Base-by-base conservation (phyloP, 2,888 invertebrate species). In the Meghimatium bilineatum region DNA sequence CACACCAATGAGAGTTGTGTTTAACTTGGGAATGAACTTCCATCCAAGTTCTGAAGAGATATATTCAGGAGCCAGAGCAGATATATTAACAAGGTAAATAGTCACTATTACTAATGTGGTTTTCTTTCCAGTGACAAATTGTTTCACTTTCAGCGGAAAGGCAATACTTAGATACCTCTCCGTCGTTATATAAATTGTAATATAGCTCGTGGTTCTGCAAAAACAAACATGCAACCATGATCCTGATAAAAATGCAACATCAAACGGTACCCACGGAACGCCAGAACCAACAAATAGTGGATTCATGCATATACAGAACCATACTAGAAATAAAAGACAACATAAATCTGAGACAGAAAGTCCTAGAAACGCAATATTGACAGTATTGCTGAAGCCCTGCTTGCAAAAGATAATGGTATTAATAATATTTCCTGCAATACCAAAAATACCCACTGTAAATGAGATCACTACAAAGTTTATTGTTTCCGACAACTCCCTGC, bases 81-180 rank as follows among this genome's bases (percentile, higher is more conserved):
- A n/a, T 34, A 63, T 63, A 38, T 63, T 77, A 0, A 77, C 36
- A 12, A 20, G 1, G n/a, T 77, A 77, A 10, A 77, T 63, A 12
- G 34, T 1, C 26, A 20, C 2, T 3, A 77, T 3, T 23, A 77
- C 36, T 1, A 63, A 3, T 10, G 77, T 29, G 0, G 77, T 77
- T n/a, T 8, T 23, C 32, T 8, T 56, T 26, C 38, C 0, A 1
- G 77, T 77, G 5, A 77, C 23, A 1, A 77, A 36, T n/a, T 60
- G 38, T 38, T 77, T 77, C n/a, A 77, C 63, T 38, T 63, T 77
- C 17, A 77, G 63, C 17, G 77, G 77, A 6, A 36, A 29, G 3
- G 77, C 63, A 10, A 77, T 77, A 23, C 77, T 38, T 14, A 77
- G 14, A 38, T 60, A 77, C n/a, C 77, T 34, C 38, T 77, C 77